These are phyloP conservation scores for Brenthis hecate DNA, from an alignment of 2,888 invertebrate genomes.

Conservation along the genomic window DNA sequence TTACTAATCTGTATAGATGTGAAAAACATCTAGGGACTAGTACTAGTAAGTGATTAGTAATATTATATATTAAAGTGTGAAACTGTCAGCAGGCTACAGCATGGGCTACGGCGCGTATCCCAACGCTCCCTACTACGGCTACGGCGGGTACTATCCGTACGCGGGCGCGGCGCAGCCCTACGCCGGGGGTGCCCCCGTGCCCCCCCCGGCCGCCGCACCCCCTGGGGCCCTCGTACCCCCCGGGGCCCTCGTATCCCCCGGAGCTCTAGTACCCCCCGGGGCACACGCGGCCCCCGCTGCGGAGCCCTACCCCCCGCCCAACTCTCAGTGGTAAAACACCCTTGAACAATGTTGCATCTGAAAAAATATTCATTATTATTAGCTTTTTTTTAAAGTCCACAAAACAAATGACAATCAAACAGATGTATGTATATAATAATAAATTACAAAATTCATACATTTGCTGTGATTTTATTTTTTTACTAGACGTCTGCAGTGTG, in stretches of 20 bases:
- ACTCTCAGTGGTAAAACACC: conserved; percentile 35
- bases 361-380: not conserved
- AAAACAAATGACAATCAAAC: not conserved
- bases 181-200: conserved; percentile 50
- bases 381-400: not conserved
- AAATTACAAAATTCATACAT: too few relatives aligned
- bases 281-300: conserved; percentile 48
- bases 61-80: too few relatives aligned
- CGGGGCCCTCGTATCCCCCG: conserved; percentile 65
- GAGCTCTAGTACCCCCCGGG: conserved; percentile 47
- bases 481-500: too few relatives aligned
- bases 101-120: conserved; percentile 73
- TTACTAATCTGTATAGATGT: too few relatives aligned
- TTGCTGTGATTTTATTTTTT: too few relatives aligned
- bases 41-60: too few relatives aligned
- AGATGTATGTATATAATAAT: not conserved
- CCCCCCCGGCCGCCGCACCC: conserved; percentile 65
- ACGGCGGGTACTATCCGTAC: conserved; percentile 76
- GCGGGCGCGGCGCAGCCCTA: conserved; percentile 65
- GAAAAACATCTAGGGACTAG: too few relatives aligned
- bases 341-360: conserved; percentile 3
- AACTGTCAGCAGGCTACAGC: conserved; percentile 59
- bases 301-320: conserved; percentile 39
- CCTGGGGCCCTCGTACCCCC: conserved; percentile 52
- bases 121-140: conserved; percentile 80